These are phyloP conservation scores for Trochalopteron elliotii DNA, from an alignment of 2,113 vertebrate species.

Conservation along the genomic window DNA sequence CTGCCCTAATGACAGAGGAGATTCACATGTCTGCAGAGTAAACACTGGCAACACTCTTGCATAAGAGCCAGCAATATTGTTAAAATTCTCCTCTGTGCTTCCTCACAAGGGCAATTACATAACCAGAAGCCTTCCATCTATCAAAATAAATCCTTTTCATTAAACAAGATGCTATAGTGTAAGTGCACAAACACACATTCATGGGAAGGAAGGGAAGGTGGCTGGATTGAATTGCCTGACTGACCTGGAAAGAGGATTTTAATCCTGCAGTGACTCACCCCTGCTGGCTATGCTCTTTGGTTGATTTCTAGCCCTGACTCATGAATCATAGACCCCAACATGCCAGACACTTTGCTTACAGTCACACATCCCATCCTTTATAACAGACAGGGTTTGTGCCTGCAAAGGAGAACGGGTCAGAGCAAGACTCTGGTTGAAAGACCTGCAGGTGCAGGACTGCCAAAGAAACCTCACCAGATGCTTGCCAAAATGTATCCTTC, in stretches of 20 bases:
- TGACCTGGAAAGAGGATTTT: background rate
- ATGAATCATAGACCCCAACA: background rate
- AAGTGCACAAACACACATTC: background rate
- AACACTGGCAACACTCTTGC: slow-evolving; percentile 39
- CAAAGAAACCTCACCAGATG: background rate
- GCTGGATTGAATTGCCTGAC: background rate
- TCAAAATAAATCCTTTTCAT: slow-evolving; percentile 33
- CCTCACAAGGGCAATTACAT: slow-evolving; percentile 54
- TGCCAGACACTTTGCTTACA: background rate
- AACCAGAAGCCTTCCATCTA: slow-evolving; percentile 34
- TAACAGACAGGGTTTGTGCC: background rate
- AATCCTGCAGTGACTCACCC: background rate
- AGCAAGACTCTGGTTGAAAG: background rate
- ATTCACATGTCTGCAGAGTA: slow-evolving; percentile 47
- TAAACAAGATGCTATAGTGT: background rate
- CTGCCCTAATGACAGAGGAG: slow-evolving; percentile 45
- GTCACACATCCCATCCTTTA: background rate
- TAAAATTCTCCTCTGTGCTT: slow-evolving; percentile 21
- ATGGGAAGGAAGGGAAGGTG: background rate
- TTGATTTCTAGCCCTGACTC: background rate
- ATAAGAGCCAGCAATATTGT: slow-evolving; percentile 34
- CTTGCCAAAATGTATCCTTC: background rate
- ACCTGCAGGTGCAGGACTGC: background rate
- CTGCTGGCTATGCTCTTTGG: background rate
- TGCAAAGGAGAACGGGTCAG: background rate